Base-by-base conservation (phyloP, 2,797 vertebrate species). In the Chelon labrosus region DNA sequence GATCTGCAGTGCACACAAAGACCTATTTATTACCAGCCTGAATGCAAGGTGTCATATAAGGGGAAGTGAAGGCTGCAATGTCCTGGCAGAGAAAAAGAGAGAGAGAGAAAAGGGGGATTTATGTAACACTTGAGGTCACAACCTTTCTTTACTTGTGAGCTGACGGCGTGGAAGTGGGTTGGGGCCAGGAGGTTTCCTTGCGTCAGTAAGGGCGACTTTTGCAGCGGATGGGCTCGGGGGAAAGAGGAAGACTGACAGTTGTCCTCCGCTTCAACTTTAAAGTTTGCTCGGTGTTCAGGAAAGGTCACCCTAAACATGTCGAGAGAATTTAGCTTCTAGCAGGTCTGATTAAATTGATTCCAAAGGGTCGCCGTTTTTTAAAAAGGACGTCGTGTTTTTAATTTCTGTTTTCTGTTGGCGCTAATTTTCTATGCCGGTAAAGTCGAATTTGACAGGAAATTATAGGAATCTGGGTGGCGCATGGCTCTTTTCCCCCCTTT, bases 21-120 rank as follows among this genome's bases (percentile, higher is more conserved):
- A 72, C 44, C 75, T 76, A 56, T 83, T 86, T 88, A 84, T 84
- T 58, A 38, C 60, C 12, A 31, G 49, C n/a, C 64, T 79, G 76
- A 76, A 80, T 74, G 55, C 52, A 75, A 86, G 82, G 77, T 88
- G 86, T 86, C 80, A 69, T 65, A 12, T 66, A 79, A 83, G 69
- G 25, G 74, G 72, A 83, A 86, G 71, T 63, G 49, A 20, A 84
- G 73, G 52, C 61, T 50, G 63, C 20, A 7, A 14, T 0, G 11
- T 41, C 39, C 57, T 55, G 57, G 41, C 20, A 53, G 46, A 46
- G 17, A 35, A 42, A 55, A 42, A 57, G 10, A 74, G 38, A 60
- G 65, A 75, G 20, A 13, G 12, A 62, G 42, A 64, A 11, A 55
- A 13, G 14, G 17, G 11, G 38, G 68, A 50, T 80, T 86, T 78